Percentiles rank a stretch among this genome's conserved stretches.
Evolutionary conservation across 2,888 invertebrate genomes (phyloP).

Genomic region (Cerastis rubricosa): DNA sequence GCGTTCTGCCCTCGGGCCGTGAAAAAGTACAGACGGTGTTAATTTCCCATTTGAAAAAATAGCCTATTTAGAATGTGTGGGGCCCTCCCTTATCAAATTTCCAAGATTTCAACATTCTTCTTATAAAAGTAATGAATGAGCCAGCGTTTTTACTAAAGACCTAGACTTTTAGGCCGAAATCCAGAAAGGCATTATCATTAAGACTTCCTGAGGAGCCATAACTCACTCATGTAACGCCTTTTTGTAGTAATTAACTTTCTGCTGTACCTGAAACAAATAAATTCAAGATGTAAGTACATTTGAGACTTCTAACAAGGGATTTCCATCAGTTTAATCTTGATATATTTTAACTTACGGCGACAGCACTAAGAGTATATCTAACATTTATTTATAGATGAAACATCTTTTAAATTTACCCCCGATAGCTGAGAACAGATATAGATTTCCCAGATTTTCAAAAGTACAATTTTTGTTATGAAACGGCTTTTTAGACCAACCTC

Average conservation of each 20-base stretch:
- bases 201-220: constrained; percentile 9
- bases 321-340: neutral
- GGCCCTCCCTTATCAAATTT: neutral
- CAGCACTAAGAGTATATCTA: neutral
- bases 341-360: neutral
- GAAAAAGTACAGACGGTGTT: no score
- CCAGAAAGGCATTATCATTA: constrained; percentile 14
- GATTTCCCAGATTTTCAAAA: neutral
- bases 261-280: constrained; percentile 59
- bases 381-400: neutral
- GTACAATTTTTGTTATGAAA: neutral
- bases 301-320: neutral
- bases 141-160: constrained; percentile 6
- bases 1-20: neutral
- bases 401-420: neutral
- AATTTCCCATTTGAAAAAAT: neutral
- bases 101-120: constrained; percentile 9
- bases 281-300: constrained; percentile 25
- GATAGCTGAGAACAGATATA: neutral
- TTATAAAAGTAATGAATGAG: constrained; percentile 38
- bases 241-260: constrained; percentile 37
- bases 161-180: constrained; percentile 21
- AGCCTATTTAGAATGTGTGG: neutral
- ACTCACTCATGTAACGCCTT: constrained; percentile 39
- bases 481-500: neutral